Conservation (phyloP, 1,140 invertebrate genomes). For the Drosophila varians region DNA sequence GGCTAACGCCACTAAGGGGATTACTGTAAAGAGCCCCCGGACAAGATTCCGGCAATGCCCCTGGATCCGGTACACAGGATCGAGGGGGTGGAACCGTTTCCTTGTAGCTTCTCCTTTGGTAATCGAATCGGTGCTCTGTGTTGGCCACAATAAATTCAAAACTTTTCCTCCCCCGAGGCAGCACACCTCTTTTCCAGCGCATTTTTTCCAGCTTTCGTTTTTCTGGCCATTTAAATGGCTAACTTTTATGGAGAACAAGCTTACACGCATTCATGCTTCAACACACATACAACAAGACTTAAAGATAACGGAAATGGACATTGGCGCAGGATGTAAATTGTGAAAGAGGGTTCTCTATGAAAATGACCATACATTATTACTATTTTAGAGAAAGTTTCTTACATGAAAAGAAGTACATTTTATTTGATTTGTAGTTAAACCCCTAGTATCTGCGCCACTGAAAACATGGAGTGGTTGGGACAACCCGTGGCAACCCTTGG, state of each 20-base stretch:
- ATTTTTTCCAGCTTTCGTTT: slow-evolving; percentile 21
- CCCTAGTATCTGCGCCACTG: background rate
- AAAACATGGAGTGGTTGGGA: background rate
- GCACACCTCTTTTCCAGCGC: slow-evolving; percentile 32
- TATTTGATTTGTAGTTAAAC: background rate
- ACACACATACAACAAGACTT: slow-evolving; percentile 23
- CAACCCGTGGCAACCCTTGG: slow-evolving; percentile 25
- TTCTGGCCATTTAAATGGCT: slow-evolving; percentile 43
- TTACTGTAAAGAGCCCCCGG: slow-evolving; percentile 34
- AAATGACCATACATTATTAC: too few relatives aligned
- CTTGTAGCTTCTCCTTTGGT: slow-evolving; percentile 22
- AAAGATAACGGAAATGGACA: slow-evolving; percentile 34
- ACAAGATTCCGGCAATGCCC: slow-evolving; percentile 12
- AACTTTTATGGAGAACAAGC: slow-evolving; percentile 51
- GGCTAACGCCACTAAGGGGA: slow-evolving; percentile 21
- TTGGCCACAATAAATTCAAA: slow-evolving; percentile 68
- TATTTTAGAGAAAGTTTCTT: too few relatives aligned
- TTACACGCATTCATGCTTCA: slow-evolving; percentile 39
- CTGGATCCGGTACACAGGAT: slow-evolving; percentile 13
- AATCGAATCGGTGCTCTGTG: slow-evolving; percentile 48
- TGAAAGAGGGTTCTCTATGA: background rate
- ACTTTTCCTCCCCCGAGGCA: slow-evolving; percentile 34
- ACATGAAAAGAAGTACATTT: too few relatives aligned
- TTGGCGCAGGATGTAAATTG: background rate
- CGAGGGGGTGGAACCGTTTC: slow-evolving; percentile 16